These are phyloP conservation scores for Melanogrammus aeglefinus DNA, from an alignment of 2,797 vertebrate genomes.

Conservation along the genomic window DNA sequence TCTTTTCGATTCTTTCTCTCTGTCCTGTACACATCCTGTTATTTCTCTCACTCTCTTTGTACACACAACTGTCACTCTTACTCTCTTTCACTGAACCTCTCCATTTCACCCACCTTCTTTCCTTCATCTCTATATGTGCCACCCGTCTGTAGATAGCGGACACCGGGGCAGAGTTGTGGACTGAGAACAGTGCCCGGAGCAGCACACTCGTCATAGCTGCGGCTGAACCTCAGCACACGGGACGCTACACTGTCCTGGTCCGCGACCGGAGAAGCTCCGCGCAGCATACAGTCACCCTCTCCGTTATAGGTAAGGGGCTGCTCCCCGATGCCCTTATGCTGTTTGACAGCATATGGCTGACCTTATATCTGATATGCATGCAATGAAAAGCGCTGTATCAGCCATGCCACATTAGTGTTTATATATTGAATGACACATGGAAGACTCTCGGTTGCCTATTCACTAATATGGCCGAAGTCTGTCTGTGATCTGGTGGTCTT, in stretches of 20 bases:
- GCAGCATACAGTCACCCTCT: conserved; percentile 69
- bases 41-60: background rate
- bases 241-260: conserved; percentile 70
- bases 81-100: background rate
- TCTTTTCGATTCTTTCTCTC: background rate
- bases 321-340: background rate
- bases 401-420: background rate
- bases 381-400: too few species aligned
- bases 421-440: background rate
- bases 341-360: background rate
- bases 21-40: background rate
- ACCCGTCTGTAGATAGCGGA: conserved; percentile 62
- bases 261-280: conserved; percentile 70
- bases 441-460: background rate
- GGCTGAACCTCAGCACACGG: conserved; percentile 63
- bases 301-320: conserved; percentile 60
- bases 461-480: background rate
- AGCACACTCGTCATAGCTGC: conserved; percentile 69
- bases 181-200: conserved; percentile 63
- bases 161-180: conserved; percentile 53
- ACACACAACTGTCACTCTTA: background rate
- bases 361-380: background rate
- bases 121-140: background rate
- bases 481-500: too few species aligned
- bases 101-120: background rate